Evolutionary conservation across 2,797 vertebrate genomes (phyloP).

Genomic region (Hoplostethus mediterraneus): DNA sequence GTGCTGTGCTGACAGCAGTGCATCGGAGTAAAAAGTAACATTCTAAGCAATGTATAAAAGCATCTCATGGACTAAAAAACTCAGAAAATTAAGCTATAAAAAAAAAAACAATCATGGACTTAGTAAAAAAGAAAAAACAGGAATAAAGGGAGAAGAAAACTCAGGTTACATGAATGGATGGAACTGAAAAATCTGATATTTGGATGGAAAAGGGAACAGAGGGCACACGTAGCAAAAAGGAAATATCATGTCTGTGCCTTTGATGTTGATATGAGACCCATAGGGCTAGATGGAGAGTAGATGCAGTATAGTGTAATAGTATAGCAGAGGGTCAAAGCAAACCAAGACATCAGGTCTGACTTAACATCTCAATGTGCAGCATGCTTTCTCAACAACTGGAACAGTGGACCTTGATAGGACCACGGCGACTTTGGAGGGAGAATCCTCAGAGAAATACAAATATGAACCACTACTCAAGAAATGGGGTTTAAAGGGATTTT

Average conservation of each 20-base stretch:
- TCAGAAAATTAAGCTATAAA: conserved; percentile 64
- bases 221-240: conserved; percentile 58
- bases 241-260: conserved; percentile 71
- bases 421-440: conserved; percentile 22
- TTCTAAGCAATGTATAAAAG: conserved; percentile 10
- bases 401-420: conserved; percentile 38
- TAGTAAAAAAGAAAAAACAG: conserved; percentile 16
- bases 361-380: conserved; percentile 1
- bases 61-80: conserved; percentile 64
- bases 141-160: conserved; percentile 66
- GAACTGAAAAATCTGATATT: not conserved
- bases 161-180: conserved; percentile 67
- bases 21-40: not conserved
- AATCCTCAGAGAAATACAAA: not conserved
- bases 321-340: not conserved
- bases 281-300: conserved; percentile 19
- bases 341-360: not conserved
- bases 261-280: conserved; percentile 27
- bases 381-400: conserved; percentile 61
- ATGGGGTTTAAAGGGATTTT: conserved; percentile 44
- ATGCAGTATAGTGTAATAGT: not conserved
- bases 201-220: conserved; percentile 36
- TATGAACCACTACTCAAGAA: conserved; percentile 53
- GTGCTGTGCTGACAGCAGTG: conserved; percentile 4
- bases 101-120: conserved; percentile 45